These are phyloP conservation scores for Gadopsis bispinosus DNA, from an alignment of 2,797 vertebrate species.

Conservation along the genomic window DNA sequence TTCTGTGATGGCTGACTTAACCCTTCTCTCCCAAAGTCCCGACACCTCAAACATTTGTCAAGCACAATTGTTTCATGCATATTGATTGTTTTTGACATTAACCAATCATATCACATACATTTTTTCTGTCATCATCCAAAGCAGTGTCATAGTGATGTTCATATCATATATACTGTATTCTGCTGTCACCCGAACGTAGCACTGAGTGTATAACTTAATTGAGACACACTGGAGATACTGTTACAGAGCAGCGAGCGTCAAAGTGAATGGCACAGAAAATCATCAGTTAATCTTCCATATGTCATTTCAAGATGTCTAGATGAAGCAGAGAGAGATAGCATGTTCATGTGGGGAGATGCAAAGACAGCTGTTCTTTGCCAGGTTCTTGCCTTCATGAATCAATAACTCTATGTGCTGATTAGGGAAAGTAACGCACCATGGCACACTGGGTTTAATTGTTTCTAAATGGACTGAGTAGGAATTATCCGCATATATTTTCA, in stretches of 20 bases:
- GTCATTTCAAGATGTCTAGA: background rate
- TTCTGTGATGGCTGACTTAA: constrained; percentile 46
- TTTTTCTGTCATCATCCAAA: background rate
- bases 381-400: constrained; percentile 38
- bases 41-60: background rate
- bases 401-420: constrained; percentile 30
- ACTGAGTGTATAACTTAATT: background rate
- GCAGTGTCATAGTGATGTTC: background rate
- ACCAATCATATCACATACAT: background rate
- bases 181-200: background rate
- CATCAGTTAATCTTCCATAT: background rate
- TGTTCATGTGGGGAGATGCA: constrained; percentile 10
- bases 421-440: background rate
- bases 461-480: background rate
- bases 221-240: background rate
- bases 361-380: constrained; percentile 18
- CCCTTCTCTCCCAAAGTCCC: constrained; percentile 13
- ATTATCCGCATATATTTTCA: background rate
- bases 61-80: background rate
- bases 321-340: constrained; percentile 20
- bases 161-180: background rate
- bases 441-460: constrained; percentile 5
- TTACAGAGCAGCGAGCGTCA: background rate
- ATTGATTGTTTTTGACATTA: background rate
- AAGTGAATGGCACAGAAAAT: background rate